These are phyloP conservation scores for Penaeus monodon DNA, from an alignment of 2,888 invertebrate genomes.

Conservation along the genomic window DNA sequence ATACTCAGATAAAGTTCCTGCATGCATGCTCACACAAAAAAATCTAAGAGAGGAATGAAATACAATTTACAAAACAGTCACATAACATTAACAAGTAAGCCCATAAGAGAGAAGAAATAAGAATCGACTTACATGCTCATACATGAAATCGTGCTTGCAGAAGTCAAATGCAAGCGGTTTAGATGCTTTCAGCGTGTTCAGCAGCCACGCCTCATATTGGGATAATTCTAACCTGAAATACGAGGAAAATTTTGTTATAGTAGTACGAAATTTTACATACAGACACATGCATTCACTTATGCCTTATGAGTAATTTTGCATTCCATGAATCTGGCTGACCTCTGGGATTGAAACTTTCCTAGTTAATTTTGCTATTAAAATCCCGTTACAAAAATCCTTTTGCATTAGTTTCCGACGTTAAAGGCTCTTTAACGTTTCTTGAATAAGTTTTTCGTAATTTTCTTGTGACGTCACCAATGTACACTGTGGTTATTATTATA, in stretches of 20 bases:
- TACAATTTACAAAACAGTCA: neutral
- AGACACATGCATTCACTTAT: too few relatives aligned
- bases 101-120: too few relatives aligned
- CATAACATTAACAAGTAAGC: neutral
- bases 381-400: too few relatives aligned
- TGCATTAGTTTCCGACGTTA: too few relatives aligned
- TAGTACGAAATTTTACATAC: neutral
- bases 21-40: neutral
- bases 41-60: neutral
- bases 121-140: conserved; percentile 35
- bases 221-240: conserved; percentile 44
- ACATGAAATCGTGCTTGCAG: conserved; percentile 56
- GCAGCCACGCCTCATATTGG: conserved; percentile 45
- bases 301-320: too few relatives aligned
- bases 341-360: too few relatives aligned
- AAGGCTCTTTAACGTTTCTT: too few relatives aligned
- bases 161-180: conserved; percentile 47
- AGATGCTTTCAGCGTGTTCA: conserved; percentile 45
- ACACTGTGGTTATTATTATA: too few relatives aligned
- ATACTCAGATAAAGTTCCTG: neutral
- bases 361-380: too few relatives aligned
- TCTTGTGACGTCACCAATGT: too few relatives aligned
- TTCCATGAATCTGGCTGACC: too few relatives aligned
- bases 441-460: too few relatives aligned
- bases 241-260: neutral